These are phyloP conservation scores for Branchipolynoe longqiensis DNA, from an alignment of 2,888 invertebrate species.

Conservation along the genomic window DNA sequence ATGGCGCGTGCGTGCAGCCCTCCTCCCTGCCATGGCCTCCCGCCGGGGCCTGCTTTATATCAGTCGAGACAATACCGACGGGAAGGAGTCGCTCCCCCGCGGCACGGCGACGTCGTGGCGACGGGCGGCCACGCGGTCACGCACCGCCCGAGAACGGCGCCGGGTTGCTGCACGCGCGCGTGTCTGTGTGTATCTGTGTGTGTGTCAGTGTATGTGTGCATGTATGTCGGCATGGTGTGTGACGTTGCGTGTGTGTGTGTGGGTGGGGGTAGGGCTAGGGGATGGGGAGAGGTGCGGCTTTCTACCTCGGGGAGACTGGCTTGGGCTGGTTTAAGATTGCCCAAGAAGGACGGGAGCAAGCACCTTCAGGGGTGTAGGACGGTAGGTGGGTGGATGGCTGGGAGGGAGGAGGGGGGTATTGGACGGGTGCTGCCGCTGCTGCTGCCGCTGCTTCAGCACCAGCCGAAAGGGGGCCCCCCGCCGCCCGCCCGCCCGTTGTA, in stretches of 20 bases:
- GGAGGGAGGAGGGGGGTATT: neutral
- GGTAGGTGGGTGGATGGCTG: neutral
- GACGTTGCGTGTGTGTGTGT: too few relatives aligned
- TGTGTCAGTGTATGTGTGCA: neutral
- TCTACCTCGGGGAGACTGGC: too few relatives aligned
- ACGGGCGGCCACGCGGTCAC: neutral
- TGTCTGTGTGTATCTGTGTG: neutral
- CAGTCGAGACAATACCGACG: neutral
- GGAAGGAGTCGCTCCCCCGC: neutral
- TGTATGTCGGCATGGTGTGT: too few relatives aligned
- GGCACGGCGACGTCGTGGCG: neutral
- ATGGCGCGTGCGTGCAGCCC: too few relatives aligned
- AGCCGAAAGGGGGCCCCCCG: neutral
- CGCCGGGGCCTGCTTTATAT: neutral
- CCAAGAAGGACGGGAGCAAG: too few relatives aligned
- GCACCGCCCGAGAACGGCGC: neutral
- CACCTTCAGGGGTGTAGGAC: neutral
- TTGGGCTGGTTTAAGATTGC: too few relatives aligned
- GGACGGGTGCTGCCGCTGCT: conserved; percentile 8
- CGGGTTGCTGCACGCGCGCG: neutral
- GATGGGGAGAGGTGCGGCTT: too few relatives aligned
- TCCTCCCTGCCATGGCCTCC: neutral
- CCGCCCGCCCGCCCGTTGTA: too few relatives aligned
- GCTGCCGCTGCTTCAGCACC: conserved; percentile 7
- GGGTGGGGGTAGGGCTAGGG: too few relatives aligned